These are phyloP conservation scores for Perodicticus potto DNA, from an alignment of 2,797 vertebrate species.

Conservation along the genomic window DNA sequence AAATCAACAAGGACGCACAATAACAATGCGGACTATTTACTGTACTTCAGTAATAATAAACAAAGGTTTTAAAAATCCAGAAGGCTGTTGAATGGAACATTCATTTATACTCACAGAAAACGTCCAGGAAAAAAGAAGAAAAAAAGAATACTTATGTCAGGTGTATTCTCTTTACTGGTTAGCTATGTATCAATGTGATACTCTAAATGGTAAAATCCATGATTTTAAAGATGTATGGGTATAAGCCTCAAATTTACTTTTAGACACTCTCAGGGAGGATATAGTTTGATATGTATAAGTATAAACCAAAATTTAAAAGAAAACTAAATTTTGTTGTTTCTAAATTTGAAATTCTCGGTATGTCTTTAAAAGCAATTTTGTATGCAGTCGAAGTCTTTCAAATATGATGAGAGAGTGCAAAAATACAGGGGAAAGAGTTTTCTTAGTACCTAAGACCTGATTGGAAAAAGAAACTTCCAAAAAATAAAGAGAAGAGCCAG, in stretches of 20 bases:
- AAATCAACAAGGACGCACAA: constrained; percentile 42
- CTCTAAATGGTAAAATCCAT: constrained; percentile 39
- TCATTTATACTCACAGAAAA: not conserved
- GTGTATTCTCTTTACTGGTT: constrained; percentile 30
- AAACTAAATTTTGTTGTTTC: not conserved
- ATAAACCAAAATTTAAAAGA: constrained; percentile 37
- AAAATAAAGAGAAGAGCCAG: not conserved
- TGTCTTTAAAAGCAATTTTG: constrained; percentile 50
- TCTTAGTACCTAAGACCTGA: not conserved
- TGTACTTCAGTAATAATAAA: constrained; percentile 4
- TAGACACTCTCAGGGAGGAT: not conserved
- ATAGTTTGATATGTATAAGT: not conserved
- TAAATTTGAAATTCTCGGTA: constrained; percentile 30
- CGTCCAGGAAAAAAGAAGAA: not conserved
- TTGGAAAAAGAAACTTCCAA: constrained; percentile 21
- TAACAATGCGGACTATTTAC: not conserved
- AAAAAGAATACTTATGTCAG: not conserved
- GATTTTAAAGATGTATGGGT: not conserved
- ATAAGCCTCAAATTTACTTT: not conserved
- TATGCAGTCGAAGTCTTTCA: not conserved
- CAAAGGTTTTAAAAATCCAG: not conserved
- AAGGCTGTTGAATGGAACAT: not conserved
- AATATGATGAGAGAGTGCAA: not conserved
- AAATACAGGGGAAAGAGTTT: constrained; percentile 45
- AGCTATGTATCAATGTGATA: not conserved